Base-by-base conservation (phyloP, 2,113 vertebrate genomes). In the Ochotona princeps region DNA sequence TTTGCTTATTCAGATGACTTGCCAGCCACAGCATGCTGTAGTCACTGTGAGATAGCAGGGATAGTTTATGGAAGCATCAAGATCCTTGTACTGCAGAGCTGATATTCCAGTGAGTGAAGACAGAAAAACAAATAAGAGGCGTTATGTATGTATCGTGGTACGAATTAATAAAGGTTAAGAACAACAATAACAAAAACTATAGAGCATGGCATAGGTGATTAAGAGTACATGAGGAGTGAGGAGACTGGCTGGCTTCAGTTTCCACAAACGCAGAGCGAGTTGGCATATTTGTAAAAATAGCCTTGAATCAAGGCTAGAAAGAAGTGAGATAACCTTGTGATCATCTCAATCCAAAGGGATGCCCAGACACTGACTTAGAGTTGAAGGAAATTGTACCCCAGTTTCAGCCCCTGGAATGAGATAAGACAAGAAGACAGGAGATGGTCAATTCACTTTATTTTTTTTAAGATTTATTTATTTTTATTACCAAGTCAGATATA, bases 181-280 rank as follows among this genome's bases (percentile, higher is more conserved):
- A 15, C 38, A 44, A 44, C 38, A 44, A 44, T 6, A 44, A 44
- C 38, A n/a, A 69, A 28, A 67, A 21, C 28, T 17, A 30, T 75
- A 30, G 18, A 75, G 12, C 10, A 23, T 3, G 13, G 2, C 47
- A 32, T 26, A 13, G 65, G 35, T 26, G 8, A 26, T 20, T 54
- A 2, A 0, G 14, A 12, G 13, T 26, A 26, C 0, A 1, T 69
- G 14, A 7, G 49, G 5, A 1, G 5, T 69, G 14, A 7, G 49
- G 5, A 54, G 66, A 18, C n/a, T 18, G 7, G 13, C 26, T 80
- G 13, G 38, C 38, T 44, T 44, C 6, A 49, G 10, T 63, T 72
- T 47, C 63, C 35, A 65, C 30, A 49, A 49, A 30, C 47, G 8
- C 26, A 8, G 7, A 7, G 20, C 15, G 5, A 32, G 32, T 38